Conservation (phyloP, 2,797 vertebrate species). For the Amazona finschi region DNA sequence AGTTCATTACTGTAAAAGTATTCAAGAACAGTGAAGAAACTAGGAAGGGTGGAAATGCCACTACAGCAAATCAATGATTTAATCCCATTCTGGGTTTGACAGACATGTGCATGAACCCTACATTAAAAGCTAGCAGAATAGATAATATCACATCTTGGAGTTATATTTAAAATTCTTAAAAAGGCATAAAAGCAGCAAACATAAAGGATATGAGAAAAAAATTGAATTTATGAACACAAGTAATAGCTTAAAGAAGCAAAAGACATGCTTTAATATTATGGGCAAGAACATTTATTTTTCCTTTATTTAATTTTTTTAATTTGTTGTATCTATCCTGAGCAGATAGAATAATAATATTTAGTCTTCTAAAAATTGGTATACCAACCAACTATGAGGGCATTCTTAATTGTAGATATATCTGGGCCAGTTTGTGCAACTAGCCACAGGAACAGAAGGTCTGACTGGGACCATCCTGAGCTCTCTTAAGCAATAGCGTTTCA, state of each 20-base stretch:
- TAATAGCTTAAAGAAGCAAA: neutral
- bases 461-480: neutral
- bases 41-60: neutral
- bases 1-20: neutral
- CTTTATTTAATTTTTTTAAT: neutral
- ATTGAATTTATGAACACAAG: neutral
- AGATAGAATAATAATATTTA: neutral
- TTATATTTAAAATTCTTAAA: neutral
- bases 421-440: neutral
- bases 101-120: neutral
- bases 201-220: neutral
- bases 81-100: neutral
- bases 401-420: neutral
- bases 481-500: neutral
- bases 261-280: neutral
- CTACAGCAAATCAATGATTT: neutral
- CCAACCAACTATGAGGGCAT: neutral
- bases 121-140: neutral
- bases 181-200: neutral
- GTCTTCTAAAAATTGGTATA: neutral
- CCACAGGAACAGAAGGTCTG: neutral
- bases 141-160: neutral
- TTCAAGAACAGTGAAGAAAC: neutral
- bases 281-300: neutral
- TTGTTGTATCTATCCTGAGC: neutral